Evolutionary conservation across 2,113 vertebrate species (phyloP).

Genomic region (Phylloscopus whistleri): DNA sequence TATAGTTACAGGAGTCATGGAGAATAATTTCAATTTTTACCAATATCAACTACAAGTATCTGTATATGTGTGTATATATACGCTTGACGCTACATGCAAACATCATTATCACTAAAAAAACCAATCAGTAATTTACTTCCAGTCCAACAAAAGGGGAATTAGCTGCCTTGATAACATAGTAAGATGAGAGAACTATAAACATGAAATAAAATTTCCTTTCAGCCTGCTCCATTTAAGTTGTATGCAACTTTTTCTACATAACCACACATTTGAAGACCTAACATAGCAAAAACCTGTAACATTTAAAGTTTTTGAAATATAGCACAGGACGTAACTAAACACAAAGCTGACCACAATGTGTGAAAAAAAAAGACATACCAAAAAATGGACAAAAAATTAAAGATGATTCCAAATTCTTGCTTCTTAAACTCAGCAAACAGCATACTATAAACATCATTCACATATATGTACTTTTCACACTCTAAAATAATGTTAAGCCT

Average conservation of each 20-base stretch:
- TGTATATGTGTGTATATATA: neutral
- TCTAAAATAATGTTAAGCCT: neutral
- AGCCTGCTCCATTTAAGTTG: neutral
- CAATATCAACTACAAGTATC: neutral
- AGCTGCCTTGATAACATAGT: neutral
- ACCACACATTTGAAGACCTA: neutral
- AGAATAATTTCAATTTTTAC: neutral
- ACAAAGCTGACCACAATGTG: neutral
- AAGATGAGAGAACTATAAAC: neutral
- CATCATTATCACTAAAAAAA: neutral
- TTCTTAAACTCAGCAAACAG: neutral
- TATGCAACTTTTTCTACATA: constrained; percentile 19
- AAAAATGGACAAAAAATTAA: neutral
- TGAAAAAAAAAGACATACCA: neutral
- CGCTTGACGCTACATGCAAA: neutral
- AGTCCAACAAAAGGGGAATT: constrained; percentile 38
- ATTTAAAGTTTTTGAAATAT: neutral
- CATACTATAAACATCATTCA: neutral
- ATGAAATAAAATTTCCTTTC: neutral
- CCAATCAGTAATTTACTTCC: neutral
- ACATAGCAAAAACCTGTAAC: neutral
- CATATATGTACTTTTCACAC: neutral
- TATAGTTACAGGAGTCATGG: neutral
- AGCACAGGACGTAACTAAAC: neutral
- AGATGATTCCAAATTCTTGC: neutral